Evolutionary conservation across 2,797 vertebrate species (phyloP), one percentile per base, ranked within the genome.

Genomic region (Dermochelys coriacea): DNA sequence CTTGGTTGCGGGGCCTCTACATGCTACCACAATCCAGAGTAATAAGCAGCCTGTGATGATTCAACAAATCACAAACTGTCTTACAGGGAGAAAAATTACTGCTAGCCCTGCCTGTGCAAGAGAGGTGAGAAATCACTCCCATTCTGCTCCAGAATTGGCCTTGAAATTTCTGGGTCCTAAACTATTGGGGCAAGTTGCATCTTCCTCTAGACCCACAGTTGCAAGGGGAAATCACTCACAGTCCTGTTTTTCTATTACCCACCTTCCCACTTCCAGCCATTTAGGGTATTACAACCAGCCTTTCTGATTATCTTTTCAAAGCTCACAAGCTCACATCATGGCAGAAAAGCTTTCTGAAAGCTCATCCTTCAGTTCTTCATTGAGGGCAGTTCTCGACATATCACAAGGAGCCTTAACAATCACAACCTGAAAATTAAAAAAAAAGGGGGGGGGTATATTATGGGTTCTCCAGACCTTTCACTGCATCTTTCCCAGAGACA

Each of bases 261-360:
- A 64, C 61, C 61, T 64, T 19, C 45, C 52, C 81, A 15, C 5
- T 91, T 86, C 88, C 93, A 90, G 92, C 91, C 95, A 55, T 81
- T 89, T 61, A 89, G 61, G 83, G 86, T 55, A 94, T 47, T 75
- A 50, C 89, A 71, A 49, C 29, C 9, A 7, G 77, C 59, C 47
- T 47, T 95, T 91, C 93, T 96, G 96, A 74, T 83, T 84, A 51
- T 87, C 49, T 25, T 47, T 90, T 91, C 29, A 1, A 91, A 82
- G 94, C 49, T 49, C 45, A 95, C 45, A 77, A 21, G 83, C 77
- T 83, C 91, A 90, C 85, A 86, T 83, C 82, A 93, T 61, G 47
- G 79, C 80, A 96, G 95, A 95, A 94, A 95, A 82, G 83, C 89
- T 91, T 95, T 94, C 89, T 94, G 80, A 45, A 92, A 84, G 75